Percentiles rank a stretch among this genome's conserved stretches.
Conservation (phyloP, 2,113 vertebrate genomes). For the Actenoides lindsayi region DNA sequence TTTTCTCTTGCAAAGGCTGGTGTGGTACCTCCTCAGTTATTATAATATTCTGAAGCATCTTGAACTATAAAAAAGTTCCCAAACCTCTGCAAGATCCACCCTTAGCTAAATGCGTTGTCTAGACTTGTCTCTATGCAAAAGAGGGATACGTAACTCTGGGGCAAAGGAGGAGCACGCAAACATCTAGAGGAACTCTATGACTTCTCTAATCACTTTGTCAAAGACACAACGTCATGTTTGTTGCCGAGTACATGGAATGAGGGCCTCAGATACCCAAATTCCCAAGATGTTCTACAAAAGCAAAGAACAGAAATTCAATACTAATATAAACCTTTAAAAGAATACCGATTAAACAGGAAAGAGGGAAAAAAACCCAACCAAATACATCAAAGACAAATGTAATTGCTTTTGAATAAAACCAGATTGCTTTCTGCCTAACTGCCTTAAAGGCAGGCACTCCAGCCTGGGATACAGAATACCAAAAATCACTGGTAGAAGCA, state of each 20-base stretch:
- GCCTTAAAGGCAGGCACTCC: constrained; percentile 42
- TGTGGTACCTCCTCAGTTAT: neutral
- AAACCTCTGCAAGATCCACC: neutral
- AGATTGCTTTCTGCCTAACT: constrained; percentile 54
- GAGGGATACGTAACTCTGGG: neutral
- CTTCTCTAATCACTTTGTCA: neutral
- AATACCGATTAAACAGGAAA: neutral
- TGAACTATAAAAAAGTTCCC: neutral
- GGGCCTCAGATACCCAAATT: neutral
- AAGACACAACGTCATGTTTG: neutral
- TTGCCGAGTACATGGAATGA: neutral
- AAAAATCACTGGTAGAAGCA: neutral
- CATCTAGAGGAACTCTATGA: neutral
- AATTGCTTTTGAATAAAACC: constrained; percentile 67
- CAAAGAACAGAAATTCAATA: constrained; percentile 8
- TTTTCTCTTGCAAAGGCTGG: neutral
- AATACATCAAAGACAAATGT: constrained; percentile 68
- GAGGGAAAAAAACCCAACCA: neutral
- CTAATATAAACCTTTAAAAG: constrained; percentile 20
- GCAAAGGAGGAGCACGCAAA: neutral
- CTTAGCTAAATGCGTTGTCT: neutral
- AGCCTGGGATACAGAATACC: neutral
- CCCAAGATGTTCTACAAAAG: neutral
- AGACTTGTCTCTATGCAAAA: neutral
- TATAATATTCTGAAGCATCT: neutral